Evolutionary conservation across 2,113 vertebrate genomes (phyloP).

Genomic region (Syngnathus typhle): DNA sequence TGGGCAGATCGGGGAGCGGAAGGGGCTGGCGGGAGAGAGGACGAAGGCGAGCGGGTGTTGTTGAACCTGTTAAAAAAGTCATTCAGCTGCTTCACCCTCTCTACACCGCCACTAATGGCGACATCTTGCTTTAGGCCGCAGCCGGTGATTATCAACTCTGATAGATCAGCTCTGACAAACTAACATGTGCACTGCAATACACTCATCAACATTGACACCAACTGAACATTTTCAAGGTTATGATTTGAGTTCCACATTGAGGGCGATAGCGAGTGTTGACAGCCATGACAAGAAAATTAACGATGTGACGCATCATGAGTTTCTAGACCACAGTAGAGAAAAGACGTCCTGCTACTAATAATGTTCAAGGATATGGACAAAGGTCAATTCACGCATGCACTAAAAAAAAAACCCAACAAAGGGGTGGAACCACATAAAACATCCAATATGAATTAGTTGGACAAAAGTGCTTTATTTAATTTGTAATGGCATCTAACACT

Average conservation of each 20-base stretch:
- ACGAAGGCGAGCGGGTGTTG: too few relatives aligned
- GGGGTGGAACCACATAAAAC: neutral
- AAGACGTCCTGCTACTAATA: constrained; percentile 64
- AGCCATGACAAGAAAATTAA: neutral
- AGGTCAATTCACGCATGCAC: constrained; percentile 47
- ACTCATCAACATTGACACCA: neutral
- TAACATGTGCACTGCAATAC: neutral
- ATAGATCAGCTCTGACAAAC: neutral
- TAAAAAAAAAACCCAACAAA: constrained; percentile 23
- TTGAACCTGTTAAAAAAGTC: too few relatives aligned
- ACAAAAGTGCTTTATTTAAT: neutral
- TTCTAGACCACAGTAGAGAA: neutral
- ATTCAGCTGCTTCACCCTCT: too few relatives aligned
- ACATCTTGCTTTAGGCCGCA: too few relatives aligned
- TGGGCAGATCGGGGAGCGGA: too few relatives aligned
- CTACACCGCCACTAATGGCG: too few relatives aligned
- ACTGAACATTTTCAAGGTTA: neutral
- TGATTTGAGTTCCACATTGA: neutral
- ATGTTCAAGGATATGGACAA: constrained; percentile 52
- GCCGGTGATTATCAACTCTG: too few relatives aligned
- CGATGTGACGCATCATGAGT: constrained; percentile 29
- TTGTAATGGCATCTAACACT: constrained; percentile 23
- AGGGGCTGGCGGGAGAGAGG: too few relatives aligned
- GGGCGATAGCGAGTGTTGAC: neutral
- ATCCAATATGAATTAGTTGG: neutral